These are phyloP conservation scores for Equus quagga DNA, from an alignment of 2,113 vertebrate species.

Conservation along the genomic window DNA sequence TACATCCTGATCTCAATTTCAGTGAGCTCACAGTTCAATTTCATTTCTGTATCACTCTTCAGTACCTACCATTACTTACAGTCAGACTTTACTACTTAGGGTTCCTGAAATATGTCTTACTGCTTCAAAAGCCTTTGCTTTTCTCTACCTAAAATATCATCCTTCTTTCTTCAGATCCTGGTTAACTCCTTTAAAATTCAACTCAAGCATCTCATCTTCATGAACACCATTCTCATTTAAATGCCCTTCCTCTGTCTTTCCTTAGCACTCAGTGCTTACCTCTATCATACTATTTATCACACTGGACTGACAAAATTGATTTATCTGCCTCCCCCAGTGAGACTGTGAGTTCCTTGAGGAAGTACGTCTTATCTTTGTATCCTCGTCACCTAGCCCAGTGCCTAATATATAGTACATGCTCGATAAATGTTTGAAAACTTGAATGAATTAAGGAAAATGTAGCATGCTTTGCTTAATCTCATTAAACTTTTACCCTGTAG, in stretches of 20 bases:
- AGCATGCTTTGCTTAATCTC: neutral
- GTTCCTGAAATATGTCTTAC: neutral
- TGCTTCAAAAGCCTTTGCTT: conserved; percentile 18
- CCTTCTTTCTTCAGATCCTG: neutral
- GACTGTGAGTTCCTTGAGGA: neutral
- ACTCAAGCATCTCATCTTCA: neutral
- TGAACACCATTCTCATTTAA: neutral
- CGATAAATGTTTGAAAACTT: neutral
- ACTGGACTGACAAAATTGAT: neutral
- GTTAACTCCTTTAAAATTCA: conserved; percentile 6
- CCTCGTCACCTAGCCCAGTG: neutral
- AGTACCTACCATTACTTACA: neutral
- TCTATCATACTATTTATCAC: neutral
- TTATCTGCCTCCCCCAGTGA: neutral
- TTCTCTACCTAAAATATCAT: conserved; percentile 31
- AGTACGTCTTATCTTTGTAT: neutral
- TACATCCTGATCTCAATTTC: neutral
- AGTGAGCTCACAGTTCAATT: neutral
- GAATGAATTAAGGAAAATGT: conserved; percentile 3
- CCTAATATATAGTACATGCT: neutral
- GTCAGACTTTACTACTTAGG: neutral
- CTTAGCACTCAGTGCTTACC: neutral
- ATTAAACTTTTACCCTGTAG: neutral
- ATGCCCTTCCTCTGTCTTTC: neutral
- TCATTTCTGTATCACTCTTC: neutral